phyloP scores from a whole-genome alignment of 1,140 invertebrate genomes.

The Cyrtorhinus lividipennis region DNA sequence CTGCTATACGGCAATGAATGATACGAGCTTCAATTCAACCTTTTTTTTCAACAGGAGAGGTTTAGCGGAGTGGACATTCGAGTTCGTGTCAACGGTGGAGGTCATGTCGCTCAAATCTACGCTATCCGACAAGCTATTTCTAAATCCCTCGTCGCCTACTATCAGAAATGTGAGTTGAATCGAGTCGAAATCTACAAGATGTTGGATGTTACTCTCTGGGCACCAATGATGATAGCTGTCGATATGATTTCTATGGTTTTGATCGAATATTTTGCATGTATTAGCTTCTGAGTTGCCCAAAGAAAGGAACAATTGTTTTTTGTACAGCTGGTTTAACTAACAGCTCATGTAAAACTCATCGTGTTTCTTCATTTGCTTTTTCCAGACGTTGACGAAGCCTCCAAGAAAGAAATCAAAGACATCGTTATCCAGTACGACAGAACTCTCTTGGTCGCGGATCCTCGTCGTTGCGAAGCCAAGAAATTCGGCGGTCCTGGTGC shows the following conservation, averaged over 20 bases:
- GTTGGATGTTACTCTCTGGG: too few species aligned
- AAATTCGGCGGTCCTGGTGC: conserved; percentile 99
- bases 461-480: conserved; percentile 96
- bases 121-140: conserved; percentile 97
- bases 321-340: too few species aligned
- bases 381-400: conserved; percentile 98
- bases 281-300: neutral
- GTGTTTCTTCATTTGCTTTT: too few species aligned
- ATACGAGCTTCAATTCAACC: too few species aligned
- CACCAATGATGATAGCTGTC: too few species aligned
- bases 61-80: conserved; percentile 94
- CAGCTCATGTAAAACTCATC: too few species aligned
- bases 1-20: too few species aligned
- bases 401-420: conserved; percentile 98
- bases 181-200: too few species aligned
- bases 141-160: conserved; percentile 94
- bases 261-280: neutral
- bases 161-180: conserved; percentile 97
- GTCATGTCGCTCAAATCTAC: conserved; percentile 96
- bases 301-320: too few species aligned
- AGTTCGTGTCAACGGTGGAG: conserved; percentile 94
- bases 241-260: too few species aligned
- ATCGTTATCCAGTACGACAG: conserved; percentile 95
- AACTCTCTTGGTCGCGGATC: conserved; percentile 94
- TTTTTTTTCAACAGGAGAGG: too few species aligned